phyloP scores from a whole-genome alignment of 2,113 vertebrate genomes.

The Prunella himalayana region DNA sequence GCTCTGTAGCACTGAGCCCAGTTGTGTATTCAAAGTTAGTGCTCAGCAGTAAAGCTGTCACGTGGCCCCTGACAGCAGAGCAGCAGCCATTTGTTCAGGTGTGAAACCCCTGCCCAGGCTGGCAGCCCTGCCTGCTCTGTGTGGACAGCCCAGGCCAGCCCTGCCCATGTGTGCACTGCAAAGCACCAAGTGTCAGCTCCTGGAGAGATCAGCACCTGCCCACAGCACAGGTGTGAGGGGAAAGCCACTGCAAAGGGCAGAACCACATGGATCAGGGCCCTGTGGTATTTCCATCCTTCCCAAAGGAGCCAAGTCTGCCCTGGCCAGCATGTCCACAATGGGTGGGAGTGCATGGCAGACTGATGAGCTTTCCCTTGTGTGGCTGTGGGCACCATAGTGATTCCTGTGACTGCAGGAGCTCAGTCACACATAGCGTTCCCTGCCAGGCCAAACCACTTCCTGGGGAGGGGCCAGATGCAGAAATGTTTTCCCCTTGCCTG shows the following conservation, averaged over 20 bases:
- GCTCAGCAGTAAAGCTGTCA: not conserved
- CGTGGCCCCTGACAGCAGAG: not conserved
- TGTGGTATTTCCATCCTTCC: not conserved
- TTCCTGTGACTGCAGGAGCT: not conserved
- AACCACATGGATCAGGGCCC: not conserved
- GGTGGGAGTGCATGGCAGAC: not conserved
- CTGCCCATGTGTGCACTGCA: not conserved
- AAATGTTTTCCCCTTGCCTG: not conserved
- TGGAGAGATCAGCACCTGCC: not conserved
- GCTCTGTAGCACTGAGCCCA: not conserved
- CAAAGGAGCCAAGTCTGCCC: not conserved
- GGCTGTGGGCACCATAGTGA: not conserved
- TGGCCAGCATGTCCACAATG: fast-evolving
- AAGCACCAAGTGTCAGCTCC: fast-evolving
- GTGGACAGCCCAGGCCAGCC: not conserved
- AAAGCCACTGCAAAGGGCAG: not conserved
- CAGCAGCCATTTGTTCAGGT: not conserved
- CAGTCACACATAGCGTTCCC: fast-evolving
- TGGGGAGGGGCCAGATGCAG: not conserved
- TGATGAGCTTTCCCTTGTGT: fast-evolving
- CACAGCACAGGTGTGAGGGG: not conserved
- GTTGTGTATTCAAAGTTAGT: not conserved
- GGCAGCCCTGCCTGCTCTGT: fast-evolving
- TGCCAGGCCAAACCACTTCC: not conserved
- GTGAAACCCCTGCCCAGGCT: not conserved